These are phyloP conservation scores for Rattus norvegicus DNA, from an alignment of 2,113 vertebrate species.

Conservation along the genomic window GRCr8 NC_086039.1:83160001-83160500, in stretches of 20 bases:
- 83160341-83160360: slow-evolving; percentile 49
- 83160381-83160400: neutral
- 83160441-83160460: neutral
- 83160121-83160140: neutral
- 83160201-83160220: neutral
- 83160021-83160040: slow-evolving; percentile 16
- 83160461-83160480: slow-evolving; percentile 21
- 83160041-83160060: neutral
- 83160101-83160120: neutral
- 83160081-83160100: neutral
- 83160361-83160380: slow-evolving; percentile 26
- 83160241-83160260: neutral
- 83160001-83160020: neutral
- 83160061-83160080: neutral
- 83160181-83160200: neutral
- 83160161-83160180: neutral
- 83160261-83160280: slow-evolving; percentile 31
- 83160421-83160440: neutral
- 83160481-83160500: slow-evolving; percentile 5
- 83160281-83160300: neutral
- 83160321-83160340: neutral
- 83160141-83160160: neutral
- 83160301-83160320: neutral
- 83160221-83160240: neutral
- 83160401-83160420: neutral